phyloP scores from a whole-genome alignment of 2,113 vertebrate genomes.

The Phoenicopterus ruber region DNA sequence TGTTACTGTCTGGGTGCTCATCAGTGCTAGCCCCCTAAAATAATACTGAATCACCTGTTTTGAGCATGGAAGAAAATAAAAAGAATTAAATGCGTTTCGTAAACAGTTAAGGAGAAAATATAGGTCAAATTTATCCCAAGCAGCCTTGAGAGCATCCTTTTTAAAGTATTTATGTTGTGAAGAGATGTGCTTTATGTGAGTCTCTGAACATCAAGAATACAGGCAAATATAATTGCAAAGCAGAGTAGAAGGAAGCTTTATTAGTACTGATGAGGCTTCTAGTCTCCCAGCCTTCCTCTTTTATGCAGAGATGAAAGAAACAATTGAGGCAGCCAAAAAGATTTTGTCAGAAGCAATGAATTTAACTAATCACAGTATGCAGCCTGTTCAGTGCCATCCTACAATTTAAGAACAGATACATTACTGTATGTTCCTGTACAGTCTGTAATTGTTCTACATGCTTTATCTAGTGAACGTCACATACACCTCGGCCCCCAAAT shows the following conservation, averaged over 20 bases:
- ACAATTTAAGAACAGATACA: neutral
- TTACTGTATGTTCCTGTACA: neutral
- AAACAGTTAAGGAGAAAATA: neutral
- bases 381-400: neutral
- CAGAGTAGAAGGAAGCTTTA: neutral
- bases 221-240: neutral
- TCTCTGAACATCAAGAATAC: neutral
- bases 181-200: neutral
- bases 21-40: neutral
- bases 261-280: neutral
- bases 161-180: constrained; percentile 2
- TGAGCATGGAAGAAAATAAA: neutral
- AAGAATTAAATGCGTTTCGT: neutral
- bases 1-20: neutral
- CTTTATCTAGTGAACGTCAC: neutral
- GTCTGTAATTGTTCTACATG: neutral
- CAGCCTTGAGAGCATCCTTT: neutral
- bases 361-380: neutral
- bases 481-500: neutral
- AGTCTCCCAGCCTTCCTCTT: neutral
- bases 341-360: neutral
- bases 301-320: neutral
- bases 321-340: neutral
- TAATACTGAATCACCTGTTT: neutral
- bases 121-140: constrained; percentile 5